These are phyloP conservation scores for Marmota flaviventris DNA, from an alignment of 2,113 vertebrate species.

Conservation along the genomic window DNA sequence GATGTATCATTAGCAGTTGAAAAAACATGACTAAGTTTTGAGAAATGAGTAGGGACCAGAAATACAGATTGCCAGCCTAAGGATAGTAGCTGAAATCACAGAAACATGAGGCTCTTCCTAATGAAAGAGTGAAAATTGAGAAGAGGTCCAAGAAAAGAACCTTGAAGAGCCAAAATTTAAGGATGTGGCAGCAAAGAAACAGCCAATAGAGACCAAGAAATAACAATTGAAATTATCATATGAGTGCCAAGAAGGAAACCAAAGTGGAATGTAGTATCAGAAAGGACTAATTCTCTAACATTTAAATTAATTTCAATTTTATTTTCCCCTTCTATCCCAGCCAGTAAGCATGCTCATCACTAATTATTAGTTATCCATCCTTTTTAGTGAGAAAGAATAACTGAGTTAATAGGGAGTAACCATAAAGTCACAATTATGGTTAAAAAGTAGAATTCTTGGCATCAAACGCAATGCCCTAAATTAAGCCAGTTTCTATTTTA, in stretches of 20 bases:
- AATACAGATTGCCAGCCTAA: background rate
- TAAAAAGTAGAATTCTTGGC: background rate
- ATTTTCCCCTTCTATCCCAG: background rate
- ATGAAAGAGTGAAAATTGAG: background rate
- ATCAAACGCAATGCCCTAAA: background rate
- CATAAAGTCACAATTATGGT: background rate
- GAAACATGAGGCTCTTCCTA: background rate
- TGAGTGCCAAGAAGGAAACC: background rate
- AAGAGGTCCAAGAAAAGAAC: background rate
- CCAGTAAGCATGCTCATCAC: background rate
- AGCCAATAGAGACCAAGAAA: background rate
- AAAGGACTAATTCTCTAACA: background rate
- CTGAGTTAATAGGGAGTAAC: background rate
- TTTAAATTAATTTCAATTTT: background rate
- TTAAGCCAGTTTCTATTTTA: slow-evolving; percentile 39
- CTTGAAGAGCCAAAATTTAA: background rate
- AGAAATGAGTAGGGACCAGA: background rate
- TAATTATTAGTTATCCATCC: background rate
- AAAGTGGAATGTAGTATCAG: background rate
- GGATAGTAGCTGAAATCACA: background rate
- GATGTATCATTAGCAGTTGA: background rate
- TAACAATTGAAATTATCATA: background rate
- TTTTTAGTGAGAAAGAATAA: background rate
- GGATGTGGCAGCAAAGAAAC: background rate
- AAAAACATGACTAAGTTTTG: background rate